These are phyloP conservation scores for Cygnus olor DNA, from an alignment of 2,797 vertebrate genomes.

Conservation along the genomic window DNA sequence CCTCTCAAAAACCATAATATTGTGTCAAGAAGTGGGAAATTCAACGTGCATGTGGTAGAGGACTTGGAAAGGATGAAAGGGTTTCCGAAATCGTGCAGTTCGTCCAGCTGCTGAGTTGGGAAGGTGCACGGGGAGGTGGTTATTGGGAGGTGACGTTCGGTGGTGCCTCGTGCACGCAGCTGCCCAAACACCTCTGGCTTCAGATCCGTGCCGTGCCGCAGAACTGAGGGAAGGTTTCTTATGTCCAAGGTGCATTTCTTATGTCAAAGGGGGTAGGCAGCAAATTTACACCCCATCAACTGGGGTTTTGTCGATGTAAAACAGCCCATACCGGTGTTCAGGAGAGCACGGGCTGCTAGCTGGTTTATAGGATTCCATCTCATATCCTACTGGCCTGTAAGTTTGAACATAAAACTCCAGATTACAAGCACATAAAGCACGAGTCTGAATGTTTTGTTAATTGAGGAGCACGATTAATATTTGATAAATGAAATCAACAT, in stretches of 20 bases:
- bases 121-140: background rate
- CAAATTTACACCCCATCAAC: background rate
- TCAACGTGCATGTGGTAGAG: background rate
- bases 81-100: conserved; percentile 24
- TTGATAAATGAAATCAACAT: conserved; percentile 43
- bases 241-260: background rate
- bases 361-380: background rate
- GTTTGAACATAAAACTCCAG: background rate
- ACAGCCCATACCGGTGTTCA: background rate
- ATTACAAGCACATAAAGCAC: background rate
- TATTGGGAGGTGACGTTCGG: background rate
- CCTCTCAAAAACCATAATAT: conserved; percentile 10
- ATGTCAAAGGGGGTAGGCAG: background rate
- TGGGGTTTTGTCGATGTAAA: background rate
- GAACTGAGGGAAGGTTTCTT: background rate
- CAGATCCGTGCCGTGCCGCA: background rate
- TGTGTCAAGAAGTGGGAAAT: conserved; percentile 36
- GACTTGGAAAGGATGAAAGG: conserved; percentile 32
- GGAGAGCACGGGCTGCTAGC: background rate
- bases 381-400: background rate
- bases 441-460: conserved; percentile 33
- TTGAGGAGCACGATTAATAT: conserved; percentile 36
- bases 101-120: conserved; percentile 51
- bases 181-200: background rate
- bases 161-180: background rate